Percentiles rank a stretch among this genome's conserved stretches.
Evolutionary conservation across 2,888 invertebrate species (phyloP).

Genomic region (Fissipunctia ypsillon): DNA sequence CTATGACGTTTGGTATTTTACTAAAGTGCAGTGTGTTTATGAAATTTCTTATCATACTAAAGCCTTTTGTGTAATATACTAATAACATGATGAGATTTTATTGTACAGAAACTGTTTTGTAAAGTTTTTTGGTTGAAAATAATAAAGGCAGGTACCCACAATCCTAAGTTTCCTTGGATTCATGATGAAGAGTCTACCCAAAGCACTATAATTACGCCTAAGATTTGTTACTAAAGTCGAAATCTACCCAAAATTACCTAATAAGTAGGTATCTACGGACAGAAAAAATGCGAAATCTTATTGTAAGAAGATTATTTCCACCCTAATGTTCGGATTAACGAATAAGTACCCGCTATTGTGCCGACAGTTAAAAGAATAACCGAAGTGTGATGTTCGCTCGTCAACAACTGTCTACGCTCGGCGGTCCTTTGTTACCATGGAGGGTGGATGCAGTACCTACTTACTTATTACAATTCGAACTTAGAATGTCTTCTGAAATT

Average conservation of each 20-base stretch:
- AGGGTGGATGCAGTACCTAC: neutral
- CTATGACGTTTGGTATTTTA: neutral
- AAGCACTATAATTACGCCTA: neutral
- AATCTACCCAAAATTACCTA: neutral
- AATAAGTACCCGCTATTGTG: constrained; percentile 53
- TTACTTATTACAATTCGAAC: neutral
- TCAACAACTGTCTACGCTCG: constrained; percentile 45
- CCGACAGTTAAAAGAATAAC: constrained; percentile 56
- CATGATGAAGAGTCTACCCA: neutral
- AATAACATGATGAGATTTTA: too few relatives aligned
- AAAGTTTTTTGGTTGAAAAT: too few relatives aligned
- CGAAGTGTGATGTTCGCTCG: constrained; percentile 53
- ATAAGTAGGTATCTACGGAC: too few relatives aligned
- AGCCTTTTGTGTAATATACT: too few relatives aligned
- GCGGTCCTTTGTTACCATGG: constrained; percentile 38
- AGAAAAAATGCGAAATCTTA: constrained; percentile 8
- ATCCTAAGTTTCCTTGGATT: neutral
- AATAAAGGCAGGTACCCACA: too few relatives aligned
- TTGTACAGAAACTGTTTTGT: neutral
- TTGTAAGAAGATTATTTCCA: constrained; percentile 11
- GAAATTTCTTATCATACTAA: too few relatives aligned
- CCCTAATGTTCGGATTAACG: constrained; percentile 38
- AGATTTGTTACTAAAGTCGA: neutral
- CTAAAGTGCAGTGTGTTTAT: neutral
- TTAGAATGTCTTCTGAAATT: too few relatives aligned